Evolutionary conservation across 2,113 vertebrate species (phyloP).

Genomic region (Rattus rattus): DNA sequence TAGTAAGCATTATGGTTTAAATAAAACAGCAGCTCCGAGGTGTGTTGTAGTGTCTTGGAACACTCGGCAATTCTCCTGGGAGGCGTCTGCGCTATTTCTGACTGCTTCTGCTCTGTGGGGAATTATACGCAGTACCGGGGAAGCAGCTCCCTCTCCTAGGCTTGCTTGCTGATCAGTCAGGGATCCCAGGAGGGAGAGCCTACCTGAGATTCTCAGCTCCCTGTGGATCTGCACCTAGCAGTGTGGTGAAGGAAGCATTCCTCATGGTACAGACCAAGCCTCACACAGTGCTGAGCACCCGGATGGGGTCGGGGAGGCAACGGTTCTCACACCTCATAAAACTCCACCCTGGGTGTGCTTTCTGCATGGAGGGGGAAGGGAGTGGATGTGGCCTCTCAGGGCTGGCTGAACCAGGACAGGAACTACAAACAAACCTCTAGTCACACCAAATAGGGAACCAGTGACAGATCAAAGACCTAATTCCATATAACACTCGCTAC

Average conservation of each 20-base stretch:
- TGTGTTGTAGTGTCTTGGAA: conserved; percentile 65
- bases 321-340: neutral
- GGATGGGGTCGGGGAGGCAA: neutral
- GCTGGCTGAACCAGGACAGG: neutral
- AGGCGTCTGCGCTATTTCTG: conserved; percentile 54
- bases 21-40: conserved; percentile 58
- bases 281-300: neutral
- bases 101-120: conserved; percentile 46
- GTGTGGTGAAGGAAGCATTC: neutral
- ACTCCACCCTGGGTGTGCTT: neutral
- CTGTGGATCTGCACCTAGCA: neutral
- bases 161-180: conserved; percentile 62
- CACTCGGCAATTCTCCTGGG: conserved; percentile 60
- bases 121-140: conserved; percentile 60
- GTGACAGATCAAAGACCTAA: neutral
- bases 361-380: neutral
- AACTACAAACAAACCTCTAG: neutral
- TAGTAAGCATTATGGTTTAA: conserved; percentile 3
- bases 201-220: conserved; percentile 32
- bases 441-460: too few species aligned
- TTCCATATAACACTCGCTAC: too few species aligned
- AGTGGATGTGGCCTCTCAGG: neutral
- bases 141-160: conserved; percentile 59
- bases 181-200: conserved; percentile 56
- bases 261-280: neutral